These are phyloP conservation scores for Sitobion miscanthi DNA, from an alignment of 1,140 invertebrate genomes.

Conservation along the genomic window DNA sequence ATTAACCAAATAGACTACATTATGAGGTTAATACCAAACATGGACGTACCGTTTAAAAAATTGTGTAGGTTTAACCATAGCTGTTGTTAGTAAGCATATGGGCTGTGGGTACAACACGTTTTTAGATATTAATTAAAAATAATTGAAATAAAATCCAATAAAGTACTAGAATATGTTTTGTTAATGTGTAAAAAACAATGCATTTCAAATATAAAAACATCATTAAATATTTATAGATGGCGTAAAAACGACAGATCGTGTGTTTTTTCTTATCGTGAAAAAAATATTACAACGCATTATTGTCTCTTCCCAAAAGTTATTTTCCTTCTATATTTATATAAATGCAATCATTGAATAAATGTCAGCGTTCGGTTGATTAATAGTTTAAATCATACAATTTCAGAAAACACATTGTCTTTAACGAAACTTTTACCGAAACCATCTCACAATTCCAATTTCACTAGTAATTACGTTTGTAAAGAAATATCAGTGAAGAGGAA, in stretches of 20 bases:
- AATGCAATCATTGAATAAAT: not conserved
- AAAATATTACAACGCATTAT: not conserved
- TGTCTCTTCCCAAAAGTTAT: not conserved
- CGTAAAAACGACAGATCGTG: not conserved
- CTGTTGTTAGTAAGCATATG: no score
- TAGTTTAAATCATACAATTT: not conserved
- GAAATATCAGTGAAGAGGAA: not conserved
- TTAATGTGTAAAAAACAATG: not conserved
- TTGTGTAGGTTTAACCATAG: not conserved
- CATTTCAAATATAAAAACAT: not conserved
- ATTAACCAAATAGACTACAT: not conserved
- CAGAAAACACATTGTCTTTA: not conserved
- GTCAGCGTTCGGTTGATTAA: not conserved
- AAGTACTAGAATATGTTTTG: not conserved
- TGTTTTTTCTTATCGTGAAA: not conserved
- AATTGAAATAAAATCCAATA: not conserved
- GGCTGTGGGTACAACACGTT: not conserved
- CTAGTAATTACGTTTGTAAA: not conserved
- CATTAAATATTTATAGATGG: not conserved
- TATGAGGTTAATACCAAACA: not conserved
- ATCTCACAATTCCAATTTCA: not conserved
- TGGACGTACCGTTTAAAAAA: not conserved
- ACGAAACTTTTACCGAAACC: not conserved
- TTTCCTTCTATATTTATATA: not conserved
- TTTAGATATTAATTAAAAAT: not conserved